Evolutionary conservation across 1,140 invertebrate genomes (phyloP).

Genomic region (Drosophila leontia): DNA sequence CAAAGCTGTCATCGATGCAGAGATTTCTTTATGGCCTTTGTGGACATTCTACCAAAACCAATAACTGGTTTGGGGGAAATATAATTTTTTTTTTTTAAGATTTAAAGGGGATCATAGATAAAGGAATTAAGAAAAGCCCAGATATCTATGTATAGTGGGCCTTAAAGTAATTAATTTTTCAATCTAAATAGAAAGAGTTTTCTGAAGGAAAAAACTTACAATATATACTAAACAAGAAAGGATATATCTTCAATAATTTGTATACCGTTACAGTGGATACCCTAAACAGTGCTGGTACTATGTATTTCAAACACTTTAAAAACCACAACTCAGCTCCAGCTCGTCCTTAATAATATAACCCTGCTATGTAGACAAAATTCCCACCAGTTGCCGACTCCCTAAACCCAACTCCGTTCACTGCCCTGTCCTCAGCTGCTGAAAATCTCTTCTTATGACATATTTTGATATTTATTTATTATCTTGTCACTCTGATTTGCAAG

Average conservation of each 20-base stretch:
- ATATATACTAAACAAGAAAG: neutral
- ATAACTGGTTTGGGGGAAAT: conserved; percentile 12
- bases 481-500: conserved; percentile 76
- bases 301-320: neutral
- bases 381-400: neutral
- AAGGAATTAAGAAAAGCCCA: neutral
- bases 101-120: neutral
- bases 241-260: too few species aligned
- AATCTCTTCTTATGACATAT: conserved; percentile 81
- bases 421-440: conserved; percentile 49
- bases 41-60: conserved; percentile 4
- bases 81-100: neutral
- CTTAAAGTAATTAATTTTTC: neutral
- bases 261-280: too few species aligned
- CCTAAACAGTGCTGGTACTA: too few species aligned
- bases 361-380: neutral
- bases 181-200: too few species aligned
- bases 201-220: too few species aligned
- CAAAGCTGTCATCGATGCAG: conserved; percentile 35
- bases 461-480: conserved; percentile 85
- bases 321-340: conserved; percentile 12
- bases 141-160: neutral
- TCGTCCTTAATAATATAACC: neutral
- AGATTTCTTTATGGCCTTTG: conserved; percentile 27
- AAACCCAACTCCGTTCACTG: conserved; percentile 2